phyloP scores from a whole-genome alignment of 2,888 invertebrate genomes.

The Phrixothrix hirtus region DNA sequence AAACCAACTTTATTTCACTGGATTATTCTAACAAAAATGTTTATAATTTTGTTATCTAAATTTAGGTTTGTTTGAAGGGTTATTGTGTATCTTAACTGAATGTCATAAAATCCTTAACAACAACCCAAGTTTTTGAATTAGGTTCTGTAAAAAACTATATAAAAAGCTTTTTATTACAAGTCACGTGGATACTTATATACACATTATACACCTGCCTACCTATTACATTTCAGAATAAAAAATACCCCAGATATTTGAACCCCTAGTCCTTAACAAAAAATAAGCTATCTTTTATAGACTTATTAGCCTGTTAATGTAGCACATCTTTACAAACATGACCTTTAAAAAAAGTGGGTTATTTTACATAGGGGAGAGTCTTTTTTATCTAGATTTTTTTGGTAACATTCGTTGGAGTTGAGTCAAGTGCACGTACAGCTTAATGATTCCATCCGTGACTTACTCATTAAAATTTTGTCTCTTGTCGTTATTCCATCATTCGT shows the following conservation, averaged over 20 bases:
- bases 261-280: slow-evolving; percentile 28
- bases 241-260: slow-evolving; percentile 23
- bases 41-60: no score
- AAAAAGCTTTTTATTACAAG: no score
- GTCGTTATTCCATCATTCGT: slow-evolving; percentile 29
- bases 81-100: no score
- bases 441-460: not conserved
- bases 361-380: slow-evolving; percentile 14
- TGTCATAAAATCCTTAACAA: no score
- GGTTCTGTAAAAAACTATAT: no score
- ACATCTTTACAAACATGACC: slow-evolving; percentile 13
- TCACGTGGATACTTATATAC: slow-evolving; percentile 14
- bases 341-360: slow-evolving; percentile 12
- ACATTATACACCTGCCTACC: slow-evolving; percentile 35
- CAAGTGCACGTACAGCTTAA: slow-evolving; percentile 14
- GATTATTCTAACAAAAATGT: no score
- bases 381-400: slow-evolving; percentile 15
- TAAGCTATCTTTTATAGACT: slow-evolving; percentile 35
- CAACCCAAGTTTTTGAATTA: no score
- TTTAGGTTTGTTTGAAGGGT: no score
- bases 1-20: no score
- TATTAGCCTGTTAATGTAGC: slow-evolving; percentile 35
- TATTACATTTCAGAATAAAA: slow-evolving; percentile 27
- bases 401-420: not conserved
- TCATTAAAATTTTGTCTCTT: slow-evolving; percentile 25